phyloP scores from a whole-genome alignment of 2,888 invertebrate species.

The Malacosoma neustria region DNA sequence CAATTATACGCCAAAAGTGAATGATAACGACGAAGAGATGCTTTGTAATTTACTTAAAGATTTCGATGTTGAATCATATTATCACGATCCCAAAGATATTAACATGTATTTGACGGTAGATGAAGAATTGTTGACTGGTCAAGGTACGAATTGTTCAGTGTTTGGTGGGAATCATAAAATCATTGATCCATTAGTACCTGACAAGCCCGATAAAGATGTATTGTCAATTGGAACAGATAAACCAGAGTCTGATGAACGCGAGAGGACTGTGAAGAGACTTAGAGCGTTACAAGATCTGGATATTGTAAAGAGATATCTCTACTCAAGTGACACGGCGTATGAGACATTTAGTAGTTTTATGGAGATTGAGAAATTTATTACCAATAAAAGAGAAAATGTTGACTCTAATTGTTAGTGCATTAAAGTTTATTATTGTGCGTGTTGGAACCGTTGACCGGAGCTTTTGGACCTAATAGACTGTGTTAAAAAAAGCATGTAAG shows the following conservation, averaged over 20 bases:
- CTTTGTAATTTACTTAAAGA: slow-evolving; percentile 27
- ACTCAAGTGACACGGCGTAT: slow-evolving; percentile 18
- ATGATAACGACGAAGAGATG: slow-evolving; percentile 25
- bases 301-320: slow-evolving; percentile 27
- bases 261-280: slow-evolving; percentile 19
- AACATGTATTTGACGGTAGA: slow-evolving; percentile 37
- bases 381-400: no score
- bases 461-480: no score
- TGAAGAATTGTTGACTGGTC: slow-evolving; percentile 32
- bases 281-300: slow-evolving; percentile 28
- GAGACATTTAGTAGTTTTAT: slow-evolving; percentile 25
- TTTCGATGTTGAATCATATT: slow-evolving; percentile 32
- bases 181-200: slow-evolving; percentile 8
- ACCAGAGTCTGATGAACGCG: slow-evolving; percentile 20
- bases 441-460: no score
- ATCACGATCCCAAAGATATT: slow-evolving; percentile 18
- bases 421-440: no score
- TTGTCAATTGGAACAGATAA: slow-evolving; percentile 28
- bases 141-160: slow-evolving; percentile 33
- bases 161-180: slow-evolving; percentile 37
- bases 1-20: slow-evolving; percentile 16
- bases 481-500: no score
- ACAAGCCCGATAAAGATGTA: slow-evolving; percentile 18
- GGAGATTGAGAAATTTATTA: slow-evolving; percentile 29
- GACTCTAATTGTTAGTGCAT: no score